Base-by-base conservation (phyloP, 2,113 vertebrate species). In the Callionymus lyra region DNA sequence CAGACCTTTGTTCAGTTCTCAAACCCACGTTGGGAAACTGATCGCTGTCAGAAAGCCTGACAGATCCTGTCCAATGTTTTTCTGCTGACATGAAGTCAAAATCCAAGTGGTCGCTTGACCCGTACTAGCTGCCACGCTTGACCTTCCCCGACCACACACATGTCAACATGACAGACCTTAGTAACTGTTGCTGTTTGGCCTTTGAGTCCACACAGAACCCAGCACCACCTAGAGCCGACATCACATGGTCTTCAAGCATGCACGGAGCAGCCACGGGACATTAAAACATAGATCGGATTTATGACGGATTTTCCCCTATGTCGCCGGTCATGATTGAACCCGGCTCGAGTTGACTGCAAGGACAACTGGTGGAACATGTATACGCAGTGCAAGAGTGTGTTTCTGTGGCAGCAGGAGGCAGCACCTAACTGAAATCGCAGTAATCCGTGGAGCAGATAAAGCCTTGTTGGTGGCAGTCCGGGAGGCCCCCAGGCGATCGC, bases 171-270 rank as follows among this genome's bases (percentile, higher is more conserved):
- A 41, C 48, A 18, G 47, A 31, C 56, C 80, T 45, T 77, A 44
- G 84, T 73, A 70, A 85, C 82, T 47, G 81, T 86, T 84, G 74
- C 83, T 78, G 63, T 82, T 80, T 78, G 65, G 53, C 21, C 31
- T 53, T 36, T 37, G 27, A 38, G 54, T 40, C 41, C 15, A 68
- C 63, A 71, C 53, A 70, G 49, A 68, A 35, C 56, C 47, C 48
- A 38, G 44, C 52, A 10, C 34, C 58, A 57, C 55, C 47, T 60
- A 41, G 38, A 37, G 35, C 17, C 50, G 31, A 17, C 49, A 45
- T 53, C 15, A 12, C 16, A 34, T 12, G 43, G 41, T 48, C 46
- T 52, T 31, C 50, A 58, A 17, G 31, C 46, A 52, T 32, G 53
- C 21, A 47, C 9, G 10, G 12, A 12, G 1, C 19, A n/a, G 16